Evolutionary conservation across 2,888 invertebrate genomes (phyloP), one percentile per base, ranked within the genome.

Genomic region (Cremastobaeus sp.): DNA sequence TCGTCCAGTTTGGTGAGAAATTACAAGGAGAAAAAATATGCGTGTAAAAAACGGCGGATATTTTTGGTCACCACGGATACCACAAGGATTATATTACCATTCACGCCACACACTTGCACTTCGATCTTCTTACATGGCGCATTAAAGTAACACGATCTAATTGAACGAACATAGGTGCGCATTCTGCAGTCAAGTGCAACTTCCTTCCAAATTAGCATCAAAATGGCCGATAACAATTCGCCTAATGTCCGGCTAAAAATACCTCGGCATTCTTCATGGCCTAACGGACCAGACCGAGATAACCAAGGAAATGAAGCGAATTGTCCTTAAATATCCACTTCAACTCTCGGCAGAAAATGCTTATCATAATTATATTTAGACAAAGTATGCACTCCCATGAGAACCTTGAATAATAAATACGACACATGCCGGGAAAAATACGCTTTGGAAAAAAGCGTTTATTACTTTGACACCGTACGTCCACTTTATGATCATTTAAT

Each of bases 21-120:
- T 41, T 5, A 17, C 28, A 52, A 50, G 11, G 14, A 39, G 32
- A 28, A 28, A 34, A 39, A 48, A 20, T 25, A 25, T 28, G 48
- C n/a, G 11, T 14, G 17, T 12, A 41, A 45, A 68, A 43, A 50
- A 25, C 14, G 17, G 15, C 17, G 11, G 35, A 39, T 60, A 39
- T 39, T 45, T 69, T 59, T 18, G 45, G 45, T 39, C 30, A 4
- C 11, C 28, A 25, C 28, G 32, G 15, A 45, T 35, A 69, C 69
- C 69, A 21, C 60, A 69, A 32, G 25, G 69, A 69, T 69, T 39
- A 15, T 39, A 21, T 69, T 69, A 60, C 69, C 60, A 34, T 69
- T 69, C 47, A 60, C 60, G 54, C 60, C 69, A 34, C 37, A 47
- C 54, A 34, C 20, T 30, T 60, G 60, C 47, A 17, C 15, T 57